phyloP scores from a whole-genome alignment of 2,888 invertebrate genomes.

The Macrophya annulata region DNA sequence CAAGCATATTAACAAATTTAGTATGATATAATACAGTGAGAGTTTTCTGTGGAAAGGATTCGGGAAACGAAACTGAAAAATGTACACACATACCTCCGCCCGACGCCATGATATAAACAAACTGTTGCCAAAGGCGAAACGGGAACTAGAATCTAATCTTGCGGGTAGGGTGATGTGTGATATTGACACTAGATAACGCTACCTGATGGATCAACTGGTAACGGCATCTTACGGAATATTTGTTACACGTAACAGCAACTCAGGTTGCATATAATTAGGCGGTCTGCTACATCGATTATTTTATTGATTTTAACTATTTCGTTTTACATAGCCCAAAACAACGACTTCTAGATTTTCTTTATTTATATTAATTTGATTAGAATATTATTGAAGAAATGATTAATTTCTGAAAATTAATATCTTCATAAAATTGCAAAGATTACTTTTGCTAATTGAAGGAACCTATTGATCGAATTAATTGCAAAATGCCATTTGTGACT shows the following conservation, averaged over 20 bases:
- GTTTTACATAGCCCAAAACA: neutral
- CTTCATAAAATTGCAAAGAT: neutral
- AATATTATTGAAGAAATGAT: neutral
- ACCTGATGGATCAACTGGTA: neutral
- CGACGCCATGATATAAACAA: slow-evolving; percentile 77
- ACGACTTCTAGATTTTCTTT: neutral
- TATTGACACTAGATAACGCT: slow-evolving; percentile 13
- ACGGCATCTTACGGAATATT: neutral
- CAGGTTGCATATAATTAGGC: neutral
- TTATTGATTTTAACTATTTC: neutral
- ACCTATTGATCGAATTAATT: neutral
- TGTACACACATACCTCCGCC: slow-evolving; percentile 72
- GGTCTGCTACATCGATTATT: neutral
- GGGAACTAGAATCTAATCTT: neutral
- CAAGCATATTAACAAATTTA: slow-evolving; percentile 30
- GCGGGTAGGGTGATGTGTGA: neutral
- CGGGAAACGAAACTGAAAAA: slow-evolving; percentile 53
- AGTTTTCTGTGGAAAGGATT: neutral
- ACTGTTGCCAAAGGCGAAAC: slow-evolving; percentile 59
- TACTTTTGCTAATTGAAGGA: neutral
- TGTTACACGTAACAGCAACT: neutral
- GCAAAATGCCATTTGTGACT: no score
- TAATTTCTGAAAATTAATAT: neutral
- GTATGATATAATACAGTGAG: neutral
- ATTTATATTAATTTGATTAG: neutral